These are phyloP conservation scores for Hiodon alosoides DNA, from an alignment of 2,113 vertebrate genomes.

Conservation along the genomic window DNA sequence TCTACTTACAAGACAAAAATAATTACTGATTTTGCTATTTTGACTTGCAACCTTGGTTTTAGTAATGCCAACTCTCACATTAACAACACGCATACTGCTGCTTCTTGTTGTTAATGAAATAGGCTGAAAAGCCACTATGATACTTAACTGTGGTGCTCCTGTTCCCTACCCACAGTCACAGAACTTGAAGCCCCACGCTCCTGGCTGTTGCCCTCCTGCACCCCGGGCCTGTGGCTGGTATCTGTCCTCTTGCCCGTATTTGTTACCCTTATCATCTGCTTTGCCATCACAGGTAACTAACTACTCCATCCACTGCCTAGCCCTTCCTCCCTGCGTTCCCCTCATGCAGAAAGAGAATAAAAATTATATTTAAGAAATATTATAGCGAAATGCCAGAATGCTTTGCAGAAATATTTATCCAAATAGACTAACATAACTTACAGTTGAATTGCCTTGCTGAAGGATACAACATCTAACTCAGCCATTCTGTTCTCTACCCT, in stretches of 20 bases:
- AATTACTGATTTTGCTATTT: too few relatives aligned
- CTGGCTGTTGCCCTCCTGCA: constrained; percentile 5
- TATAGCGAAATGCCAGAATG: too few relatives aligned
- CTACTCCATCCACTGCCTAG: background rate
- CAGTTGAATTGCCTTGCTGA: background rate
- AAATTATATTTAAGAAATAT: background rate
- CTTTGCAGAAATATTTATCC: background rate
- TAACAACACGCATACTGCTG: background rate
- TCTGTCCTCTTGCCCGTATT: constrained; percentile 33
- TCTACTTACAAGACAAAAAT: background rate
- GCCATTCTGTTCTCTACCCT: background rate
- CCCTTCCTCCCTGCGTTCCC: background rate
- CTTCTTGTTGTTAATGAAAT: background rate
- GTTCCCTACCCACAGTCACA: constrained; percentile 9
- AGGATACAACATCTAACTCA: background rate
- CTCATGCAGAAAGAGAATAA: background rate
- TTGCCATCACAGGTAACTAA: constrained; percentile 47
- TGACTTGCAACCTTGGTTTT: too few relatives aligned
- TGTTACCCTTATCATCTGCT: constrained; percentile 39
- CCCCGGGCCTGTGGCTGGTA: constrained; percentile 25
- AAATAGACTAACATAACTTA: background rate
- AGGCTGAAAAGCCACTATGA: background rate
- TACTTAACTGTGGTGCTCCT: background rate
- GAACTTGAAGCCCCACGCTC: constrained; percentile 6
- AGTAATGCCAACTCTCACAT: too few relatives aligned